Conservation (phyloP, 1,140 invertebrate species). For the Cherax destructor region DNA sequence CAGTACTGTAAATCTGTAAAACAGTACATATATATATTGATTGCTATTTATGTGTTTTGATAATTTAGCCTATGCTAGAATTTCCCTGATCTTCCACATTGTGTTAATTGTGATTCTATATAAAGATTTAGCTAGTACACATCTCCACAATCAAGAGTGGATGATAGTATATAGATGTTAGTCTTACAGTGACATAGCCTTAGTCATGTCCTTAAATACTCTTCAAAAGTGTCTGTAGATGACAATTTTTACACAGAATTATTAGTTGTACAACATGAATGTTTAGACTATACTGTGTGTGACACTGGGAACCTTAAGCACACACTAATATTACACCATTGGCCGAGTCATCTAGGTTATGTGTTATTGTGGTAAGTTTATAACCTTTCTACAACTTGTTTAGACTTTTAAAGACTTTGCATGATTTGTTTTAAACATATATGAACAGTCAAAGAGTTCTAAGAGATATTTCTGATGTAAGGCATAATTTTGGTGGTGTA, state of each 20-base stretch:
- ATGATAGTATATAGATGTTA: background rate
- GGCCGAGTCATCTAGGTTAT: conserved; percentile 3
- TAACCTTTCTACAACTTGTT: background rate
- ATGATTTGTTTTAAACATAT: conserved; percentile 3
- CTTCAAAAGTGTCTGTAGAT: background rate
- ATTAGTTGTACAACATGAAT: conserved; percentile 17
- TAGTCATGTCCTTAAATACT: background rate
- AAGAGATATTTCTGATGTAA: background rate
- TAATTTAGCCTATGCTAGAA: background rate
- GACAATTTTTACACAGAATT: conserved; percentile 30
- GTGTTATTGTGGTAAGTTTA: background rate
- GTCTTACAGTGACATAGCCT: background rate
- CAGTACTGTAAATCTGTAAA: background rate
- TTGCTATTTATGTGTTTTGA: background rate
- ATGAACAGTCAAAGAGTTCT: background rate
- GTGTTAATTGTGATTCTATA: background rate
- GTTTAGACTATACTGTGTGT: conserved; percentile 1
- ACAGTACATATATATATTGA: background rate
- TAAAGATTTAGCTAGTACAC: background rate
- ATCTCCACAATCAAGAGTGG: background rate
- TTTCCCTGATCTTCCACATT: background rate
- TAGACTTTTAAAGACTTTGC: background rate
- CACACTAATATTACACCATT: background rate
- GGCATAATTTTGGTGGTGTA: conserved; percentile 2
- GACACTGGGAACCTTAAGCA: conserved; percentile 1